A percentile compares a stretch with the other conserved stretches of the same genome.
These are phyloP conservation scores for Branchinecta lynchi DNA, from an alignment of 1,140 invertebrate genomes.

Conservation along the genomic window DNA sequence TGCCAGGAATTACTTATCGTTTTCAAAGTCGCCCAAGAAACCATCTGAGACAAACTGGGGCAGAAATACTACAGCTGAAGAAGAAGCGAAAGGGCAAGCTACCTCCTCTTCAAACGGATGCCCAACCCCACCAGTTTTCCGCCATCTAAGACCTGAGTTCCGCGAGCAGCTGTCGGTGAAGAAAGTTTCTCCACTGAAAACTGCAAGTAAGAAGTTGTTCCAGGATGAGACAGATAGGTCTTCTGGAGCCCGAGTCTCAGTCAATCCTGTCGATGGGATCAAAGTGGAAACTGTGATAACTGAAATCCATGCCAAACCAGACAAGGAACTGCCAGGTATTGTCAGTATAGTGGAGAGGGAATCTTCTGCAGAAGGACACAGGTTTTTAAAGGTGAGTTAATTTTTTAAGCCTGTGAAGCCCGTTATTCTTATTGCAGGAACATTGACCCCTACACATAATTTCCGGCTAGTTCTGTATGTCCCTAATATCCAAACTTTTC, in stretches of 20 bases:
- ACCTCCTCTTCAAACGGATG: background rate
- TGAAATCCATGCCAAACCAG: too few relatives aligned
- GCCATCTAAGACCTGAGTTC: slow-evolving; percentile 65
- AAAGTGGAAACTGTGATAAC: too few relatives aligned
- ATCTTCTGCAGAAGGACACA: slow-evolving; percentile 43
- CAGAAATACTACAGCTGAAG: slow-evolving; percentile 19
- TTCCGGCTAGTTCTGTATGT: too few relatives aligned
- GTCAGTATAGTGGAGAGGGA: too few relatives aligned
- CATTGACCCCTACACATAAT: too few relatives aligned
- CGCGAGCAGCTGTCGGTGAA: slow-evolving; percentile 58
- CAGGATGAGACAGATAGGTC: background rate
- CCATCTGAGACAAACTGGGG: slow-evolving; percentile 17
- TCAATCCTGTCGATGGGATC: too few relatives aligned
- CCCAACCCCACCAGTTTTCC: slow-evolving; percentile 39
- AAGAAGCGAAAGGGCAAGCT: slow-evolving; percentile 19
- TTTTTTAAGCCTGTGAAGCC: background rate
- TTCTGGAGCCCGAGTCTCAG: background rate
- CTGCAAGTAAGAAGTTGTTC: slow-evolving; percentile 2
- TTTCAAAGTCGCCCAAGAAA: slow-evolving; percentile 22
- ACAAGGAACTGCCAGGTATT: too few relatives aligned
- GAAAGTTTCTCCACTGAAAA: slow-evolving; percentile 26
- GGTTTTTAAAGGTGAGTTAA: slow-evolving; percentile 42
- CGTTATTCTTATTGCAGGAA: too few relatives aligned
- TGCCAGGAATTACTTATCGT: slow-evolving; percentile 54
- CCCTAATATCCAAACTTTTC: too few relatives aligned